A percentile compares a stretch with the other conserved stretches of the same genome.
These are phyloP conservation scores for Synergus itoensis DNA, from an alignment of 2,888 invertebrate genomes.

Conservation along the genomic window DNA sequence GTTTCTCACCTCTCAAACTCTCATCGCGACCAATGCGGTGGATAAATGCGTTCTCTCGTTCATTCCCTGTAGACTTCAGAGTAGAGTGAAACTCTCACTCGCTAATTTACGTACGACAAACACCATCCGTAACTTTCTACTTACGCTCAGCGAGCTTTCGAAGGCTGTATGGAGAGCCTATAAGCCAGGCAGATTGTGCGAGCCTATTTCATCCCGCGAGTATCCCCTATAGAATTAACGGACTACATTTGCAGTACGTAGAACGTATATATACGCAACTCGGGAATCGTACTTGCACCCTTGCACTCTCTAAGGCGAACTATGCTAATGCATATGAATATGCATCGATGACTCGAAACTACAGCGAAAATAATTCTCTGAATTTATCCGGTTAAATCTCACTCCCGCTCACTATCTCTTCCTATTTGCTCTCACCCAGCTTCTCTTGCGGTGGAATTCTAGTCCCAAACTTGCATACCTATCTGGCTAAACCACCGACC, in stretches of 20 bases:
- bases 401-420: slow-evolving; percentile 36
- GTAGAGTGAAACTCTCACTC: slow-evolving; percentile 46
- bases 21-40: slow-evolving; percentile 12
- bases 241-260: slow-evolving; percentile 23
- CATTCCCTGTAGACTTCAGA: background rate
- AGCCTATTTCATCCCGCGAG: slow-evolving; percentile 20
- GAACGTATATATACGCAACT: slow-evolving; percentile 19
- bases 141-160: slow-evolving; percentile 44
- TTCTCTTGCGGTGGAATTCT: slow-evolving; percentile 22
- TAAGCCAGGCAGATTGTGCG: slow-evolving; percentile 29
- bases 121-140: slow-evolving; percentile 58
- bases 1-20: slow-evolving; percentile 14
- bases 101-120: slow-evolving; percentile 59
- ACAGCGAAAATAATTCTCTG: slow-evolving; percentile 66
- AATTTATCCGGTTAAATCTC: slow-evolving; percentile 61
- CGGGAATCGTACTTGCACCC: slow-evolving; percentile 40
- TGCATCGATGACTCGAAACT: slow-evolving; percentile 67
- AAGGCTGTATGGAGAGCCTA: slow-evolving; percentile 44
- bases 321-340: slow-evolving; percentile 70
- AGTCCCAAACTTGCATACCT: slow-evolving; percentile 32
- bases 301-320: slow-evolving; percentile 59
- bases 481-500: slow-evolving; percentile 32
- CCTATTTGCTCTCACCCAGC: slow-evolving; percentile 37
- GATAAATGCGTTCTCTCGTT: slow-evolving; percentile 13
- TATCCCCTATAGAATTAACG: slow-evolving; percentile 45